Evolutionary conservation across 2,888 invertebrate genomes (phyloP), one percentile per base, ranked within the genome.

Genomic region (Epicampocera succincta): DNA sequence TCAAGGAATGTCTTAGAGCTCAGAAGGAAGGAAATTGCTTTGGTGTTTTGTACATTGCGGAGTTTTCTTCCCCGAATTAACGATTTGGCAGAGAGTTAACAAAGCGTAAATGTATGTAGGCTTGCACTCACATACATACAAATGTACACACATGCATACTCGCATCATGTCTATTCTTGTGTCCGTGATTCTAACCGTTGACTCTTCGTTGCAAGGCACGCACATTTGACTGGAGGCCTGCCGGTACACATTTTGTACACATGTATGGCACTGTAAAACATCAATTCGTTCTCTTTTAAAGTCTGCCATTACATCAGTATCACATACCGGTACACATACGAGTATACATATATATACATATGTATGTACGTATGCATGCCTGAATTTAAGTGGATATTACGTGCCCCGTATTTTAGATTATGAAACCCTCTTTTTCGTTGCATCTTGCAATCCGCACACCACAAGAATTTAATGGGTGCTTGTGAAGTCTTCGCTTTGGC

Each of bases 201-300:
- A 56, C 19, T 38, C 52, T 50, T 68, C 72, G 66, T 61, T 61
- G 46, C n/a, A 61, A 61, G 44, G 2, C 75, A 76, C 54, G 71
- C 66, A 76, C 61, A 54, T 71, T 75, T 65, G 69, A 42, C 44
- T 75, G 33, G 50, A 52, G 46, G 71, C 58, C 80, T 80, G 60
- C 75, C 75, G 80, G 80, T 65, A 74, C 56, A 74, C 38, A 65
- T 65, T 56, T 61, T 65, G 38, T 33, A 25, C 25, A 25, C 5
- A 65, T 54, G 46, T n/a, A n/a, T n/a, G 25, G 52, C 52, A 21
- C 52, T 25, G 33, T 25, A 17, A 15, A 19, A 9, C 42, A n/a
- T n/a, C n/a, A n/a, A 52, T 73, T 21, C 63, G 19, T 73, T 44
- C 21, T 19, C 3, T 25, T 5, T 25, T 25, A 25, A 25, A 3